Percentiles rank a stretch among this genome's conserved stretches.
phyloP scores from a whole-genome alignment of 2,113 vertebrate species.

The Ibidorhyncha struthersii region DNA sequence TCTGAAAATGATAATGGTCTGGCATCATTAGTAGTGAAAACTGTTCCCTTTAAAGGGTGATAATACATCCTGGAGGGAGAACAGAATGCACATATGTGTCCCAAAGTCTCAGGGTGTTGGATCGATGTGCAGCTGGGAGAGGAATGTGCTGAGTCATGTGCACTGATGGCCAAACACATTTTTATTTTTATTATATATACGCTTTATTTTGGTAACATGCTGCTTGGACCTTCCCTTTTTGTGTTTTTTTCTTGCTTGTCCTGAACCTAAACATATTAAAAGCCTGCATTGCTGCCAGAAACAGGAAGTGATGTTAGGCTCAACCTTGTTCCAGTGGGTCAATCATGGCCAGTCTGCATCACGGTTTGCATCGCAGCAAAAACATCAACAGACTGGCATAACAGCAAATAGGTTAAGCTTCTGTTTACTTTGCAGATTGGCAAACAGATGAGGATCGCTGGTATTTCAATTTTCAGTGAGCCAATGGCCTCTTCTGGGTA shows the following conservation, averaged over 20 bases:
- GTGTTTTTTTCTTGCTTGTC: not conserved
- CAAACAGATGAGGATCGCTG: slow-evolving; percentile 31
- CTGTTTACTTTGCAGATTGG: slow-evolving; percentile 32
- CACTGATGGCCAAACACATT: not conserved
- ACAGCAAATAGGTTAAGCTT: slow-evolving; percentile 45
- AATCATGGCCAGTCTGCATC: not conserved
- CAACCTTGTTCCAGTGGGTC: not conserved
- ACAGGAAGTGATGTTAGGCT: not conserved
- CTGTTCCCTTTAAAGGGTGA: not conserved
- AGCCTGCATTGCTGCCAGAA: not conserved
- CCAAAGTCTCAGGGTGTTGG: not conserved
- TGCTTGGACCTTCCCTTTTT: not conserved
- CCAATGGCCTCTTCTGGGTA: not conserved
- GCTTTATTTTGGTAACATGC: not conserved
- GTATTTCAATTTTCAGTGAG: slow-evolving; percentile 35
- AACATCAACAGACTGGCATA: not conserved
- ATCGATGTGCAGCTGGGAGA: not conserved
- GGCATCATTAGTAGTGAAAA: not conserved
- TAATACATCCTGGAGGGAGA: not conserved
- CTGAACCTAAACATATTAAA: not conserved
- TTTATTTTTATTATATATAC: not conserved
- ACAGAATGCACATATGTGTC: not conserved
- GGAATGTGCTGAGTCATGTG: not conserved
- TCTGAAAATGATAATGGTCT: not conserved
- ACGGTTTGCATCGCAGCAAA: not conserved